Base-by-base conservation (phyloP, 2,113 vertebrate genomes). In the Leptodactylus fuscus region DNA sequence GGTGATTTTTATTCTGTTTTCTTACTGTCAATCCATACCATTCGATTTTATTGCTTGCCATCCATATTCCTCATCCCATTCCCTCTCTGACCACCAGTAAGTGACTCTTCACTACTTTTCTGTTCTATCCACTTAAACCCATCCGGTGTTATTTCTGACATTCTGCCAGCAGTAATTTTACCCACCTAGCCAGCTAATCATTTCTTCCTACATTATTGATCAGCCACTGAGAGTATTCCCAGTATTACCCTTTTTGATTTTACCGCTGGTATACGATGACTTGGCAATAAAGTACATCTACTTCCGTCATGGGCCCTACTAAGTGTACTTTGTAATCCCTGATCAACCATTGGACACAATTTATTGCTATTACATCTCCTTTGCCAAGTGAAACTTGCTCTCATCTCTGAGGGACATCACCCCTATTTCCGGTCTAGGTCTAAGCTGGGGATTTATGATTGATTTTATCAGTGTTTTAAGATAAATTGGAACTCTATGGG, bases 161-260 rank as follows among this genome's bases (percentile, higher is more conserved):
- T 49, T 49, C 41, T 75, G 41, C 71, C 71, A 75, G 9, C 44
- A 75, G 10, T 4, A 32, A 1, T 75, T 49, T 76, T 29, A 5
- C 16, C 51, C 36, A 10, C 51, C 27, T 58, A n/a, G 18, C 32
- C 20, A 38, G 55, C 34, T 38, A 38, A 53, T n/a, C 32, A 41
- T 34, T 48, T 75, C 13, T 16, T 58, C 20, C 41, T 79, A n/a
- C 76, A 79, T 79, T 79, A 79, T 79, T 60, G 51, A 79, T 79
- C 51, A 29, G 8, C n/a, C 12, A 9, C 34, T 20, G 0, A 60
- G 36, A 79, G 20, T 41, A 38, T 60, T 79, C 32, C 36, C 20
- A 32, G 44, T 32, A 32, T 51, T 76, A 51, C 6, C n/a, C n/a
- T 13, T 10, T 34, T 58, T 12, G 9, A 38, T 79, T 55, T 41